phyloP scores from a whole-genome alignment of 2,888 invertebrate species.

The Patella depressa region DNA sequence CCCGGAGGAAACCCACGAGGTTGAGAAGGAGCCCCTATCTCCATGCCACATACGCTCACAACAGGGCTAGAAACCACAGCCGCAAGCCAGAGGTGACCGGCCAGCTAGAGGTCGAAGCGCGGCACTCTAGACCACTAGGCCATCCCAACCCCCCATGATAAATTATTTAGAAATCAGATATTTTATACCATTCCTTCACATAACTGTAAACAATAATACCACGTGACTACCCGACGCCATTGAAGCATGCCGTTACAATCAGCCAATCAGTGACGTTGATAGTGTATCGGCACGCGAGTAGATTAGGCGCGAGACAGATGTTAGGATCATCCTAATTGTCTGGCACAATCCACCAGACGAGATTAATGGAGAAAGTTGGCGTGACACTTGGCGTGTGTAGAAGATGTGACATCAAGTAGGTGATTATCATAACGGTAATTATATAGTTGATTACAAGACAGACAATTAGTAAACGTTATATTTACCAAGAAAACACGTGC shows the following conservation, averaged over 20 bases:
- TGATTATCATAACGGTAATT: no score
- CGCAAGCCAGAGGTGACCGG: no score
- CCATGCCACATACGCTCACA: no score
- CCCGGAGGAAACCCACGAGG: no score
- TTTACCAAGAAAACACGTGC: no score
- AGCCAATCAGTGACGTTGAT: not conserved
- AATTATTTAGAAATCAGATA: not conserved
- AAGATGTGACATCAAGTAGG: not conserved
- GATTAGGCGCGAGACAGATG: not conserved
- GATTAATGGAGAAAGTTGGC: not conserved
- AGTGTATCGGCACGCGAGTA: not conserved
- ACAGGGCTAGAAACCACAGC: no score
- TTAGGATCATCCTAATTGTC: not conserved
- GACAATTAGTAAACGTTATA: no score
- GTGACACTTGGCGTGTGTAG: not conserved
- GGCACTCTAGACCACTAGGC: no score
- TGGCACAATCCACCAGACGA: not conserved
- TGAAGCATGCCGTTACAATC: not conserved
- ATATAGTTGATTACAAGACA: no score
- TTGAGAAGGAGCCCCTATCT: no score
- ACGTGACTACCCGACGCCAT: not conserved
- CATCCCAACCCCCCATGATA: no score
- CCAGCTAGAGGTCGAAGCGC: no score
- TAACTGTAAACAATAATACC: not conserved
- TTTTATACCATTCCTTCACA: constrained; percentile 7